Evolutionary conservation across 2,888 invertebrate genomes (phyloP), one percentile per base, ranked within the genome.

Genomic region (Drosophila pseudotakahashii): DNA sequence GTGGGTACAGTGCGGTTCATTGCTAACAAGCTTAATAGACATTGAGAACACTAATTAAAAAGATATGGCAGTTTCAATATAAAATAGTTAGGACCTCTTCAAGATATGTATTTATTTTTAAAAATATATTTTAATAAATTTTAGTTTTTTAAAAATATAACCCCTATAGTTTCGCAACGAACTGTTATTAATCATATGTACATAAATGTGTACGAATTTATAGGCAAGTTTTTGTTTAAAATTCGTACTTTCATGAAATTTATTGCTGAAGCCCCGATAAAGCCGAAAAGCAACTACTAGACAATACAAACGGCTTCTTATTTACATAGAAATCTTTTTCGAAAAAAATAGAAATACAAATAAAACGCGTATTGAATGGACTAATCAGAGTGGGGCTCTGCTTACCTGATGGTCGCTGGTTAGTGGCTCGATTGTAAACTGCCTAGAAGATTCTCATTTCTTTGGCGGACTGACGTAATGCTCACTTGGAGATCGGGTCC

Each of bases 341-440:
- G 7, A 26, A 51, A 32, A 19, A 45, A 23, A 54, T 26, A 58
- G 37, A 47, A 53, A 47, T 45, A 57, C 4, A 32, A 42, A 42
- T 55, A 60, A 48, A 61, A 23, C 13, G 14, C 34, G 48, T 41
- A 62, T 70, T 63, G 51, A 70, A 71, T 71, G 69, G 71, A 37
- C 72, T 60, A 70, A 71, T 70, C 63, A 45, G 54, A 47, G 55
- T 55, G 47, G n/a, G n/a, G 19, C 19, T 44, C 75, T 76, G 73
- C 79, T 79, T 75, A 87, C 81, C 81, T 81, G 85, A 67, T 77
- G 73, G 73, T 90, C 91, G 77, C 88, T 89, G 84, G 82, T 23
- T 64, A 89, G 89, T 89, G 88, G 66, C 66, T 78, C 32, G 87
- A 79, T 76, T 83, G 64, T 64, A 64, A 64, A 23, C 37, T 37